These are phyloP conservation scores for Neostethus bicornis DNA, from an alignment of 2,797 vertebrate species.

Conservation along the genomic window DNA sequence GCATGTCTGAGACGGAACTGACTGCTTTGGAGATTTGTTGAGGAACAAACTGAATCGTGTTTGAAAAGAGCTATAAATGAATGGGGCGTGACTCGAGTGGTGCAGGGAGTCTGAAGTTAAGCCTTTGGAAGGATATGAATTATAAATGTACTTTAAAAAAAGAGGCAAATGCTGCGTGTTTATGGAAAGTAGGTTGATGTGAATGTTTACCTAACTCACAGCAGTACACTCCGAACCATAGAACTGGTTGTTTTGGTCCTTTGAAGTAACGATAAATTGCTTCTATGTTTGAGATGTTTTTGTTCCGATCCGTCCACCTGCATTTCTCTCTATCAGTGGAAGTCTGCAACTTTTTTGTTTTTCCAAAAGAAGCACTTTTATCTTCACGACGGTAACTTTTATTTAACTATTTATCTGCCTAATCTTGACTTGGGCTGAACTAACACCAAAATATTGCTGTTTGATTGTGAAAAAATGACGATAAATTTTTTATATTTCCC, in stretches of 20 bases:
- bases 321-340: too few relatives aligned
- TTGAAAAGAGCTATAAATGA: slow-evolving; percentile 36
- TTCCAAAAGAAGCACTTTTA: too few relatives aligned
- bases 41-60: slow-evolving; percentile 31
- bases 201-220: neutral
- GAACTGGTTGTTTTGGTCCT: too few relatives aligned
- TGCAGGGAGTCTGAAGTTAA: slow-evolving; percentile 6
- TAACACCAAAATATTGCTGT: too few relatives aligned
- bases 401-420: too few relatives aligned
- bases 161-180: neutral
- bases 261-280: neutral
- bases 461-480: too few relatives aligned
- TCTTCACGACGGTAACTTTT: too few relatives aligned
- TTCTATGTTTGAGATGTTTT: too few relatives aligned
- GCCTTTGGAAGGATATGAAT: neutral
- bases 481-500: too few relatives aligned
- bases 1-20: slow-evolving; percentile 13
- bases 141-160: neutral
- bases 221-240: neutral
- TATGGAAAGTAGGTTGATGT: neutral
- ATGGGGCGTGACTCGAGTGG: slow-evolving; percentile 32
- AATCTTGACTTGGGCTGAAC: too few relatives aligned
- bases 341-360: too few relatives aligned
- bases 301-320: too few relatives aligned
- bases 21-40: slow-evolving; percentile 33